Conservation (phyloP, 2,888 invertebrate species). For the Eupithecia dodoneata region DNA sequence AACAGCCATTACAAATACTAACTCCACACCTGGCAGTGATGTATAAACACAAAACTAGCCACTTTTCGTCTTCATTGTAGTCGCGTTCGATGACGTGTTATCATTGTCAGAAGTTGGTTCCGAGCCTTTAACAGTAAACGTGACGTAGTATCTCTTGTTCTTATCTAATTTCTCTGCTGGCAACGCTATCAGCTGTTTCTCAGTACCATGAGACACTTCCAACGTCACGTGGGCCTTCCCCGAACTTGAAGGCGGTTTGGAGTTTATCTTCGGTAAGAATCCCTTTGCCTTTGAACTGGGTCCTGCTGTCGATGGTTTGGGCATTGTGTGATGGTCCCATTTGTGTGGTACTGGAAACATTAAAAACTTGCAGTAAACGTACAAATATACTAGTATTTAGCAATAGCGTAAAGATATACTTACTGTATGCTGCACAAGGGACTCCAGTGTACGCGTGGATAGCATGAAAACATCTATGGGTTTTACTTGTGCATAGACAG, state of each 20-base stretch:
- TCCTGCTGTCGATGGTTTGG: conserved; percentile 86
- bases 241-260: conserved; percentile 67
- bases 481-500: conserved; percentile 92
- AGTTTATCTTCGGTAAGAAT: conserved; percentile 88
- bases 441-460: conserved; percentile 95
- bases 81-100: conserved; percentile 67
- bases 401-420: conserved; percentile 68
- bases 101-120: conserved; percentile 83
- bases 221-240: conserved; percentile 86
- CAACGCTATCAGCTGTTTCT: conserved; percentile 93
- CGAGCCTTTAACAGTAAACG: conserved; percentile 94
- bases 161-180: conserved; percentile 94
- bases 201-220: conserved; percentile 93
- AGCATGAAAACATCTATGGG: conserved; percentile 95
- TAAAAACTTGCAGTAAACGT: not conserved
- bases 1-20: conserved; percentile 9
- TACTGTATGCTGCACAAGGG: conserved; percentile 94
- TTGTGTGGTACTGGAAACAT: conserved; percentile 87
- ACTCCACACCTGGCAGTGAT: conserved; percentile 51
- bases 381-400: not conserved
- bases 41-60: conserved; percentile 54
- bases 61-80: conserved; percentile 73
- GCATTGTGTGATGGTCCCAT: conserved; percentile 91
- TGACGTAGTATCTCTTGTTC: conserved; percentile 95
- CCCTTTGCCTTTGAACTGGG: conserved; percentile 74